phyloP scores from a whole-genome alignment of 1,140 invertebrate species.

The Geopemphigus sp. region DNA sequence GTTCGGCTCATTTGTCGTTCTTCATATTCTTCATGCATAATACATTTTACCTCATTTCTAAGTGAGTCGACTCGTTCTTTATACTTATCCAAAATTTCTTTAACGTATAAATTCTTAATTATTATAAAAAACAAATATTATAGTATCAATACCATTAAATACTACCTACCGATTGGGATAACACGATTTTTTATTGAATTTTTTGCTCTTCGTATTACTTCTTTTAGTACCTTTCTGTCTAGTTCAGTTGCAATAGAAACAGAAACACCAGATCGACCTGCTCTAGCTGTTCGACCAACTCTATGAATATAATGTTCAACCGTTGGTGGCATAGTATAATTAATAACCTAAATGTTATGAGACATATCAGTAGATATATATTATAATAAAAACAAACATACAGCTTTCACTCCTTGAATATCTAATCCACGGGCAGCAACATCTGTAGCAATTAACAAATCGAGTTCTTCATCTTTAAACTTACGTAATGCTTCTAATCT shows the following conservation, averaged over 20 bases:
- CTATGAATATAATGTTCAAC: conserved; percentile 95
- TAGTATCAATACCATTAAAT: neutral
- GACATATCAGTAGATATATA: conserved; percentile 19
- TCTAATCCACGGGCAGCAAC: conserved; percentile 95
- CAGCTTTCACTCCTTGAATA: conserved; percentile 93
- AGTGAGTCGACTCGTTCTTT: conserved; percentile 68
- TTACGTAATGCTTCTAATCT: conserved; percentile 83
- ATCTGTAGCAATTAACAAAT: conserved; percentile 93
- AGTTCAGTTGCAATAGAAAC: conserved; percentile 91
- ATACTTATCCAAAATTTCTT: conserved; percentile 86
- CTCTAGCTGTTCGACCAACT: conserved; percentile 91
- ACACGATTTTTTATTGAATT: conserved; percentile 83
- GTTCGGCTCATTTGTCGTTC: conserved; percentile 79
- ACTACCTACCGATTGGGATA: conserved; percentile 69
- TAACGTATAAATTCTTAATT: conserved; percentile 50
- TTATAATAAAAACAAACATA: conserved; percentile 54
- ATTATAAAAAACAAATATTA: neutral
- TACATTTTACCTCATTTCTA: conserved; percentile 74
- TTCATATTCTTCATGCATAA: conserved; percentile 79
- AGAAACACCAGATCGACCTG: conserved; percentile 83
- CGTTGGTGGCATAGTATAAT: conserved; percentile 91
- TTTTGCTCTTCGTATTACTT: conserved; percentile 83
- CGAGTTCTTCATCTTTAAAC: conserved; percentile 85
- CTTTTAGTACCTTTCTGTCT: conserved; percentile 86
- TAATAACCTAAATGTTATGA: conserved; percentile 67